Evolutionary conservation across 1,140 invertebrate species (phyloP).

Genomic region (Choristoneura fumiferana): DNA sequence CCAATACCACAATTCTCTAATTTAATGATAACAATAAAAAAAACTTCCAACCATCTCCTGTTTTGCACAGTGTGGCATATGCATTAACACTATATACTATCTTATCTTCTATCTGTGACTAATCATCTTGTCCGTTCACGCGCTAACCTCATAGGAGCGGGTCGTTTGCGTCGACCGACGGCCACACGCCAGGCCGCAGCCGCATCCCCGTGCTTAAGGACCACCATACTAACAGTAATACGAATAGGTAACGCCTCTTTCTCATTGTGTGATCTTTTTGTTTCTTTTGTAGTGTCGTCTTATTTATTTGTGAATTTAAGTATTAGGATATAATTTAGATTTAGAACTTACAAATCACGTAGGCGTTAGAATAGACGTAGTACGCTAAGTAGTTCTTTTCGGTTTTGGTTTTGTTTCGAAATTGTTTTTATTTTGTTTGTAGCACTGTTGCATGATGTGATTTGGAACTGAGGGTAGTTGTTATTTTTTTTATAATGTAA

Average conservation of each 20-base stretch:
- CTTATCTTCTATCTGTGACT: constrained; percentile 39
- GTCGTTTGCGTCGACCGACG: constrained; percentile 70
- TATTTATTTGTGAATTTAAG: constrained; percentile 19
- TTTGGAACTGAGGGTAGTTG: constrained; percentile 5
- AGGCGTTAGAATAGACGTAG: not conserved
- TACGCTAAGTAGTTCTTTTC: constrained; percentile 24
- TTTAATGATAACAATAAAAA: no score
- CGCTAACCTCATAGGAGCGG: constrained; percentile 74
- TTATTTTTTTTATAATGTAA: constrained; percentile 33
- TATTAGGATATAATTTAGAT: constrained; percentile 15
- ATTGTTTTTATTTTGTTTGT: constrained; percentile 29
- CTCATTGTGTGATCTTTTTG: constrained; percentile 25
- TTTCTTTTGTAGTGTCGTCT: constrained; percentile 23
- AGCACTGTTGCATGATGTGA: constrained; percentile 34
- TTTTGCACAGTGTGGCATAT: constrained; percentile 33
- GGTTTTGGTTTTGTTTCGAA: constrained; percentile 26
- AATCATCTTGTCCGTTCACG: constrained; percentile 59
- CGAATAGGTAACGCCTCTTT: constrained; percentile 65
- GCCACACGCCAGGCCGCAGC: constrained; percentile 68
- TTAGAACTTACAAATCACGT: not conserved
- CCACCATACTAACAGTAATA: constrained; percentile 68
- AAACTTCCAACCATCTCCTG: no score
- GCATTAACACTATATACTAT: constrained; percentile 45
- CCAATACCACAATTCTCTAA: no score
- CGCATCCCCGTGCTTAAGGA: constrained; percentile 73